Evolutionary conservation across 2,888 invertebrate species (phyloP).

Genomic region (Terebella lapidaria): DNA sequence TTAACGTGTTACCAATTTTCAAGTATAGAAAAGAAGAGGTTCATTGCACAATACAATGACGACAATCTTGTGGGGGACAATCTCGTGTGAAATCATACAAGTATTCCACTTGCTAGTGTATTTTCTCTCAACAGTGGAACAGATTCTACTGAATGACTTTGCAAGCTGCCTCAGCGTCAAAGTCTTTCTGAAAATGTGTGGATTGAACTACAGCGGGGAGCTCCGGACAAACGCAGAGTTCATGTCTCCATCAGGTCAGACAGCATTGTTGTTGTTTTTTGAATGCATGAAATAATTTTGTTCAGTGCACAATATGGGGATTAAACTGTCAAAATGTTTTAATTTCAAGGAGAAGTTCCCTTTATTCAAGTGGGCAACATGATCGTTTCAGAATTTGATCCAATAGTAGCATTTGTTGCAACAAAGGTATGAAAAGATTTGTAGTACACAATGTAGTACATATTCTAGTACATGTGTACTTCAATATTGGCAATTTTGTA

Average conservation of each 20-base stretch:
- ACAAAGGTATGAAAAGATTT: constrained; percentile 61
- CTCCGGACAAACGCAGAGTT: constrained; percentile 87
- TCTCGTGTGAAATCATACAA: no score
- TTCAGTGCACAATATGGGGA: background rate
- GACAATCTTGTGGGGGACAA: no score
- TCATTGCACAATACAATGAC: no score
- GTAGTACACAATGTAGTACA: no score
- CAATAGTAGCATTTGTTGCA: constrained; percentile 82
- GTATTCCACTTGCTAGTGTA: no score
- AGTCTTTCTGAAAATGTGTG: constrained; percentile 88
- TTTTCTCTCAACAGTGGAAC: constrained; percentile 64
- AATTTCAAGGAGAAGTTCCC: constrained; percentile 71
- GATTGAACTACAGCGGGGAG: constrained; percentile 75
- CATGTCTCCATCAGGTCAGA: constrained; percentile 80
- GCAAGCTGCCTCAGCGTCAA: constrained; percentile 90
- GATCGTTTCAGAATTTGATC: constrained; percentile 83
- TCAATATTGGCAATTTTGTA: no score
- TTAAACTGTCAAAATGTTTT: background rate
- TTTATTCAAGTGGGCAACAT: constrained; percentile 87
- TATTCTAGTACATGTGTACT: no score
- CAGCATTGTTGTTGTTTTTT: background rate
- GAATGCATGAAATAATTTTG: background rate
- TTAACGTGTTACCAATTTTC: no score
- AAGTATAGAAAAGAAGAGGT: no score
- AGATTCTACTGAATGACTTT: constrained; percentile 87